These are phyloP conservation scores for Diglossa cyanea DNA, from an alignment of 2,797 vertebrate genomes.

Conservation along the genomic window DNA sequence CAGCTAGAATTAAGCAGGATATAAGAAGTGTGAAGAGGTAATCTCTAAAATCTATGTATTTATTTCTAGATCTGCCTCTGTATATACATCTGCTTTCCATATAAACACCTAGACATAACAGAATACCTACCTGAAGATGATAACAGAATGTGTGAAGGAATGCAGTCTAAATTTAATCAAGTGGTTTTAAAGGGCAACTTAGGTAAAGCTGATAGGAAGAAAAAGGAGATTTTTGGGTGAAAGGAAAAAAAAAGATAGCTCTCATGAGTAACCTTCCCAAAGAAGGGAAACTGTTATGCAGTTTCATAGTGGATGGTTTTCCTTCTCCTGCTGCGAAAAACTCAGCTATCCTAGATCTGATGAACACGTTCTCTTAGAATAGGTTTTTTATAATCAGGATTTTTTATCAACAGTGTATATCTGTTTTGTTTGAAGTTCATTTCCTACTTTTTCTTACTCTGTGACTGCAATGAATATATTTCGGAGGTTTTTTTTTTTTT, in stretches of 20 bases:
- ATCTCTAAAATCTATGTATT: background rate
- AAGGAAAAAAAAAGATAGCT: background rate
- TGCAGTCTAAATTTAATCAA: background rate
- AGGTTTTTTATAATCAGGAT: background rate
- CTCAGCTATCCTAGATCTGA: background rate
- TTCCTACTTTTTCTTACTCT: background rate
- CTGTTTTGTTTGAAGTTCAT: background rate
- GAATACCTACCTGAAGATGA: background rate
- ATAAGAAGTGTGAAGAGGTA: background rate
- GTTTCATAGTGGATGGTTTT: background rate
- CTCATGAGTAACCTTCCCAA: background rate
- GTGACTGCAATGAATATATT: background rate
- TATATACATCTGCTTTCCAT: background rate
- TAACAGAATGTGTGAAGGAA: background rate
- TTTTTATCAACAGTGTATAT: background rate
- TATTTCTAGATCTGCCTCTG: background rate
- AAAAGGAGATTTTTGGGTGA: background rate
- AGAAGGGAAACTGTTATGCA: background rate
- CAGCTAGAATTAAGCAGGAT: background rate
- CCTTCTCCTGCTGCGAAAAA: background rate
- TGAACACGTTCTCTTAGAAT: background rate
- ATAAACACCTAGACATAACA: background rate
- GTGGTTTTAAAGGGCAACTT: background rate
- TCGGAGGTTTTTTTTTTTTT: background rate
- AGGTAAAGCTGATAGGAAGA: background rate